phyloP scores from a whole-genome alignment of 1,140 invertebrate genomes.

The Anthonomus grandis region DNA sequence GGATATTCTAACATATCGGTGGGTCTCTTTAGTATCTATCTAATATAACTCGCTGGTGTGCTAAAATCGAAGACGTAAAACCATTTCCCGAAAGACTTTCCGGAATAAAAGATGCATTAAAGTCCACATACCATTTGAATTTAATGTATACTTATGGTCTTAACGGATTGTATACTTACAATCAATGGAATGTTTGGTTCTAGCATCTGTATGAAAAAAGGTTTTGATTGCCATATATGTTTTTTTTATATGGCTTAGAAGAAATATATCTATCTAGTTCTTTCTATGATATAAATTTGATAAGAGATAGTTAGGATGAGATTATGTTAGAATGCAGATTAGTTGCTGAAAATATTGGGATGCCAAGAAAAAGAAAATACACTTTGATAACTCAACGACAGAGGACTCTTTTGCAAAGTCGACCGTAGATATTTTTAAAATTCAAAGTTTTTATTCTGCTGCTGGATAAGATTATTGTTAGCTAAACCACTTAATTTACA shows the following conservation, averaged over 20 bases:
- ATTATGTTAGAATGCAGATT: slow-evolving; percentile 1
- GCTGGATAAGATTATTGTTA: too few species aligned
- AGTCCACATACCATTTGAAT: not conserved
- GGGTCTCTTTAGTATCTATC: not conserved
- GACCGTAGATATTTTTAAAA: not conserved
- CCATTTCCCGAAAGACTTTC: not conserved
- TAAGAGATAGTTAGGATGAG: not conserved
- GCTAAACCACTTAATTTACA: too few species aligned
- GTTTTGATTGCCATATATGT: not conserved
- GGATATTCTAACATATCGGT: not conserved
- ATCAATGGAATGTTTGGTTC: not conserved
- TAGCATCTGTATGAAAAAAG: too few species aligned
- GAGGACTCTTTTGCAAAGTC: too few species aligned
- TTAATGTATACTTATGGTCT: not conserved
- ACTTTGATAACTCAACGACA: too few species aligned
- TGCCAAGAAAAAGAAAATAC: not conserved
- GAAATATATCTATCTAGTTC: not conserved
- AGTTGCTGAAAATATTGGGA: slow-evolving; percentile 1
- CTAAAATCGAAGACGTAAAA: not conserved
- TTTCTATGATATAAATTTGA: not conserved
- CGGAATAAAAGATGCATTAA: not conserved
- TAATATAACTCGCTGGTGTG: not conserved
- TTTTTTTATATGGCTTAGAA: not conserved
- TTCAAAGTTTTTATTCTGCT: not conserved
- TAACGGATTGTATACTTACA: not conserved